A percentile compares a stretch with the other conserved stretches of the same genome.
Evolutionary conservation across 2,888 invertebrate genomes (phyloP).

Genomic region (Eretmocerus hayati): DNA sequence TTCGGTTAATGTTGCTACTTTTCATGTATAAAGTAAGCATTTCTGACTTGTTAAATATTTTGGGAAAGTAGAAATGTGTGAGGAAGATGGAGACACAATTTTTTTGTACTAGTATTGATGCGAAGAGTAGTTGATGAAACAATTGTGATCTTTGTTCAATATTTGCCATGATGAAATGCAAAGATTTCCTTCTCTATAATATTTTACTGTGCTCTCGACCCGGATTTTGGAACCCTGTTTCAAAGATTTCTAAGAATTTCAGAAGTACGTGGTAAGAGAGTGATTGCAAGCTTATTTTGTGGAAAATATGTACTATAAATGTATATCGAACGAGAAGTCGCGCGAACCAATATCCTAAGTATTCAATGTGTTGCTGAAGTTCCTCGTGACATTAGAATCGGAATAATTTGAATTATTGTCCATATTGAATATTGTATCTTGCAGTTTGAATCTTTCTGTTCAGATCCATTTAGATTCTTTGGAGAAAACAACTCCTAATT

Average conservation of each 20-base stretch:
- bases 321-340: constrained; percentile 21
- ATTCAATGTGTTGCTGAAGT: constrained; percentile 24
- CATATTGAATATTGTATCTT: too few relatives aligned
- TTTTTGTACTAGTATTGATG: too few relatives aligned
- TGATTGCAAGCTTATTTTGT: not conserved
- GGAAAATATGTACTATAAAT: constrained; percentile 20
- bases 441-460: too few relatives aligned
- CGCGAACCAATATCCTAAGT: constrained; percentile 20
- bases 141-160: too few relatives aligned
- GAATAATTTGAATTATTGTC: constrained; percentile 12
- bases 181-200: constrained; percentile 20
- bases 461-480: too few relatives aligned
- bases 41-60: too few relatives aligned
- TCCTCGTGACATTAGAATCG: constrained; percentile 18
- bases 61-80: too few relatives aligned
- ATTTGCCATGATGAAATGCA: constrained; percentile 10
- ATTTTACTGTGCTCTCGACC: constrained; percentile 7
- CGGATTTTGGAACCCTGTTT: not conserved
- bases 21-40: too few relatives aligned
- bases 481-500: too few relatives aligned
- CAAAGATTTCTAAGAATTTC: not conserved
- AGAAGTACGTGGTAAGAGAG: not conserved
- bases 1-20: too few relatives aligned
- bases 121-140: constrained; percentile 14
- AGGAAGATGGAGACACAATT: too few relatives aligned